These are phyloP conservation scores for Elegia similella DNA, from an alignment of 2,888 invertebrate genomes.

Conservation along the genomic window DNA sequence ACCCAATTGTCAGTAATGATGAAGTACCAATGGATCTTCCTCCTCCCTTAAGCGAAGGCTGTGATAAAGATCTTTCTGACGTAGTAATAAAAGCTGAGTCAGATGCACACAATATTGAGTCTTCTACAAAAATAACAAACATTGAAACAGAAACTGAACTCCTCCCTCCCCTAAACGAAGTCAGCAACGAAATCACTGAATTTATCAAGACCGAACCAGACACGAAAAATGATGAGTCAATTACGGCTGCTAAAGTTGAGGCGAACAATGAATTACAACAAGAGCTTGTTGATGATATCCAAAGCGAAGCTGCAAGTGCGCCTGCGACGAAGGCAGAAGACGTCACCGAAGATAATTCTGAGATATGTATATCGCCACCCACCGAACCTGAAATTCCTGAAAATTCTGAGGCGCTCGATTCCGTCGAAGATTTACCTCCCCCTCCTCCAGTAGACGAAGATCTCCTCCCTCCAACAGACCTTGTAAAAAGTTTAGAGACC, in stretches of 20 bases:
- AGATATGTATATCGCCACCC: slow-evolving; percentile 5
- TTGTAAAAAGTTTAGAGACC: slow-evolving; percentile 32
- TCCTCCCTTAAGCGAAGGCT: not conserved
- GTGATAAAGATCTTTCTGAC: not conserved
- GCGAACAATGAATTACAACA: slow-evolving; percentile 4
- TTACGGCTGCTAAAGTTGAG: not conserved
- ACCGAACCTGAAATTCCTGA: slow-evolving; percentile 19
- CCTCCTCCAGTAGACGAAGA: slow-evolving; percentile 42
- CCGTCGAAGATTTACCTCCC: slow-evolving; percentile 43
- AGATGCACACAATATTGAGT: not conserved
- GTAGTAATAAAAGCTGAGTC: not conserved
- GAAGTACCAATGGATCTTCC: not conserved
- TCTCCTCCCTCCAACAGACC: slow-evolving; percentile 27
- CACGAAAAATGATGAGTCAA: not conserved
- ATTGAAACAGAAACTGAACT: slow-evolving; percentile 29
- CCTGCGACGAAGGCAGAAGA: not conserved
- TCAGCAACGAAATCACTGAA: slow-evolving; percentile 28
- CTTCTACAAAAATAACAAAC: slow-evolving; percentile 19
- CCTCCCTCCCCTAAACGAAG: slow-evolving; percentile 37
- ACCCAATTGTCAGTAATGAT: not conserved
- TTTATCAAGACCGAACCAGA: slow-evolving; percentile 10
- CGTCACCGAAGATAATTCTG: slow-evolving; percentile 5
- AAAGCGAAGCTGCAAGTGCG: slow-evolving; percentile 1
- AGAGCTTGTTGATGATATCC: not conserved
- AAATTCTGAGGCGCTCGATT: slow-evolving; percentile 29